These are phyloP conservation scores for Cyrtodaria siliqua DNA, from an alignment of 2,888 invertebrate species.

Conservation along the genomic window DNA sequence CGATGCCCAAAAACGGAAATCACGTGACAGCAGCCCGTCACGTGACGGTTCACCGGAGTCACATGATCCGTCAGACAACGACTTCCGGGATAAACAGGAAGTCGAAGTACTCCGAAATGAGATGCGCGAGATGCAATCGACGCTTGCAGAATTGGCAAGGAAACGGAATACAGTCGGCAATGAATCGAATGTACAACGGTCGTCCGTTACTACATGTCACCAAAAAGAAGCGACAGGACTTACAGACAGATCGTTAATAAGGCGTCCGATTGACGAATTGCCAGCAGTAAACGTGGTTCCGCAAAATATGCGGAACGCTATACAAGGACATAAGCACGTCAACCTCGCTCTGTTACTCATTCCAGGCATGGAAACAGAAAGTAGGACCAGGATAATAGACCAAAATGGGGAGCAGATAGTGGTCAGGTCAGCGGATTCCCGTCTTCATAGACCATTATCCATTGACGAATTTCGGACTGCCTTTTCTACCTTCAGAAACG, in stretches of 20 bases:
- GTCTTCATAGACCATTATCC: background rate
- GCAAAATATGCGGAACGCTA: background rate
- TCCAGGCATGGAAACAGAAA: background rate
- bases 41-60: no score
- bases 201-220: no score
- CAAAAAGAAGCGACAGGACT: background rate
- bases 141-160: no score
- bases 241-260: no score
- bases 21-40: no score
- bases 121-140: no score
- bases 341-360: background rate
- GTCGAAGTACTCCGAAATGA: no score
- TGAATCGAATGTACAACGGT: no score
- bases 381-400: background rate
- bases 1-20: no score
- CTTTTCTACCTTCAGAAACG: background rate
- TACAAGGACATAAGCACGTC: background rate
- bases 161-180: no score
- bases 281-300: background rate
- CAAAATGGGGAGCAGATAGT: background rate
- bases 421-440: background rate
- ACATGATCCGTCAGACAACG: no score
- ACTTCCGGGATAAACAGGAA: no score
- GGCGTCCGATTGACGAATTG: background rate
- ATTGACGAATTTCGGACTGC: slow-evolving; percentile 5